Evolutionary conservation across 2,113 vertebrate species (phyloP).

Genomic region (Gallinago paraguaiae): DNA sequence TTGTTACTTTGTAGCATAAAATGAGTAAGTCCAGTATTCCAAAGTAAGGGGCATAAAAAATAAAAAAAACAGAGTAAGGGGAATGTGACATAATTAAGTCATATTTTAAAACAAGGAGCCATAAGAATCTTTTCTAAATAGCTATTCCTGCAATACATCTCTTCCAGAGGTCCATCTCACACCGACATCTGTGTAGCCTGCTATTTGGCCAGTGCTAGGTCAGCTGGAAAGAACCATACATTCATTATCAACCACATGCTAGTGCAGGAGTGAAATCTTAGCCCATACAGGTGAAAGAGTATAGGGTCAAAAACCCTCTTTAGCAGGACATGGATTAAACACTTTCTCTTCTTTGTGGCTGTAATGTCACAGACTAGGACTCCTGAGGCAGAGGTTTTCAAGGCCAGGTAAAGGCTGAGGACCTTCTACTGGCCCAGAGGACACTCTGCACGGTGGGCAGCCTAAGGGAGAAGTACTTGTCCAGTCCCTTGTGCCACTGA

Average conservation of each 20-base stretch:
- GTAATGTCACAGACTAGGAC: background rate
- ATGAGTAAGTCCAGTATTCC: background rate
- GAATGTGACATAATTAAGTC: background rate
- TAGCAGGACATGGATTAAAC: background rate
- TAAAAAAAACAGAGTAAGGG: background rate
- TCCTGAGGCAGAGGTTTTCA: background rate
- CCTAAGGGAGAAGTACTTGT: background rate
- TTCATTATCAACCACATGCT: background rate
- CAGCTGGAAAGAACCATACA: background rate
- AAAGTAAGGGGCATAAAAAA: background rate
- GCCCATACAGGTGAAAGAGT: background rate
- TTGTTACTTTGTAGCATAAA: background rate
- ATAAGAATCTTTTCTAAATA: background rate
- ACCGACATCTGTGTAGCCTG: background rate
- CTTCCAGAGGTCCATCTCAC: background rate
- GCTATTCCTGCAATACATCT: background rate
- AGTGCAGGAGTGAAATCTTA: rapidly evolving
- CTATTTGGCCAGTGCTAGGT: background rate
- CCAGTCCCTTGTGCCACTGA: background rate
- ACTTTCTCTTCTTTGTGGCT: background rate
- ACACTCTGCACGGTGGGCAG: background rate
- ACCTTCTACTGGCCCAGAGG: background rate
- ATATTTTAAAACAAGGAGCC: background rate
- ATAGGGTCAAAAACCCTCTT: background rate
- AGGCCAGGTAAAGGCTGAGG: background rate